Evolutionary conservation across 2,888 invertebrate species (phyloP).

Genomic region (Anoplius nigerrimus): DNA sequence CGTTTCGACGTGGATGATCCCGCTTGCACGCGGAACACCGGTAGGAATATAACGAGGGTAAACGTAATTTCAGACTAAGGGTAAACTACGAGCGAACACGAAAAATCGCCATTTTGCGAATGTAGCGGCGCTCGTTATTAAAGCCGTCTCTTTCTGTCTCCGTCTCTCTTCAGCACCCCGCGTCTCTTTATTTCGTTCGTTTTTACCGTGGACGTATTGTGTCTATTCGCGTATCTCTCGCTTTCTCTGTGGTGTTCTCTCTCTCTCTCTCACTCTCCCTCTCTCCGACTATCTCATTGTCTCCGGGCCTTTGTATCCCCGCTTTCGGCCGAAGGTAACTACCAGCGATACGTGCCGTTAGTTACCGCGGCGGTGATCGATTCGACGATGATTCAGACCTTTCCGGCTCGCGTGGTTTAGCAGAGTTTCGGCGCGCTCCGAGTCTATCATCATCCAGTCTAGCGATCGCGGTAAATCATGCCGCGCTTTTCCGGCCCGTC

Average conservation of each 20-base stretch:
- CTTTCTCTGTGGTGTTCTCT: too few relatives aligned
- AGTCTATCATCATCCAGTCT: conserved; percentile 13
- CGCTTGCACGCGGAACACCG: conserved; percentile 20
- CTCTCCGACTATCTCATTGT: not conserved
- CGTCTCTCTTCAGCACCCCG: conserved; percentile 17
- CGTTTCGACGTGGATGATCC: conserved; percentile 20
- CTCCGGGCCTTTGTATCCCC: conserved; percentile 4
- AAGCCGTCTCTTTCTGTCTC: conserved; percentile 39
- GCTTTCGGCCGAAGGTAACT: conserved; percentile 20
- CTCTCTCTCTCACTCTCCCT: conserved; percentile 1
- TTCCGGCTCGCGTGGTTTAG: conserved; percentile 30
- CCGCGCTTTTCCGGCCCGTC: conserved; percentile 18
- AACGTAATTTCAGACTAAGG: conserved; percentile 61
- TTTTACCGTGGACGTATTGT: conserved; percentile 16
- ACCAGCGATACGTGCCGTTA: conserved; percentile 21
- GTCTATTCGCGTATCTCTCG: too few relatives aligned
- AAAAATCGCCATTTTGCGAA: conserved; percentile 66
- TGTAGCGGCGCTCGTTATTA: conserved; percentile 58
- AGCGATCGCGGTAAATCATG: conserved; percentile 18
- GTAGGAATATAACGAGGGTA: conserved; percentile 55
- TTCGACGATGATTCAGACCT: conserved; percentile 49
- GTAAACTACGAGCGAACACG: conserved; percentile 64
- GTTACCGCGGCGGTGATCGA: conserved; percentile 43
- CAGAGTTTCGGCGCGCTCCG: conserved; percentile 33
- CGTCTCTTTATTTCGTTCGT: not conserved